Evolutionary conservation across 2,113 vertebrate species (phyloP).

Genomic region (Hassar affinis): DNA sequence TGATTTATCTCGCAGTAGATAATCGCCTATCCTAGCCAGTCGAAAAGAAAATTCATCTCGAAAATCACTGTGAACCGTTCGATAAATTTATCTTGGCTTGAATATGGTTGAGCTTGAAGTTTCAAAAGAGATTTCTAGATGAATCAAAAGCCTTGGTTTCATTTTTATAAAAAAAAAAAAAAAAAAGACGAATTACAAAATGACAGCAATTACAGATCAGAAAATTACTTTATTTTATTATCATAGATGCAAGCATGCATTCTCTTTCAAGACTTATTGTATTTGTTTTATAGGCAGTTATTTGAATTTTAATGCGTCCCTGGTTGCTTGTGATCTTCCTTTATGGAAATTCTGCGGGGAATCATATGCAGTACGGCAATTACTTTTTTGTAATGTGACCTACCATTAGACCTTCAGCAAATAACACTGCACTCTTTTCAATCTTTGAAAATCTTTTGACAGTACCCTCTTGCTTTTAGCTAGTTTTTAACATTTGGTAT

Average conservation of each 20-base stretch:
- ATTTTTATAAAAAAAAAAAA: background rate
- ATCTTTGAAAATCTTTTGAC: background rate
- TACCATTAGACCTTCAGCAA: background rate
- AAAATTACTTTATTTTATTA: background rate
- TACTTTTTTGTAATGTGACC: background rate
- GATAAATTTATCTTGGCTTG: background rate
- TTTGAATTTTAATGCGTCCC: background rate
- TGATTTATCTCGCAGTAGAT: constrained; percentile 18
- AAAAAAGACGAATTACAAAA: background rate
- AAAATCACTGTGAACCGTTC: background rate
- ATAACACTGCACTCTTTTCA: background rate
- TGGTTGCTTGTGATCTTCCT: background rate
- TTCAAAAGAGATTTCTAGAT: background rate
- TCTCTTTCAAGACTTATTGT: background rate
- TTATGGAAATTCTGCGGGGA: background rate
- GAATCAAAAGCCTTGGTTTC: background rate
- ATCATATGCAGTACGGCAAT: too few species aligned
- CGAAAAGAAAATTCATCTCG: background rate
- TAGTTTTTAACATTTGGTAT: too few species aligned
- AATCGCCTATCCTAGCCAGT: background rate
- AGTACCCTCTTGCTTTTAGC: too few species aligned
- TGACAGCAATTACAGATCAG: background rate
- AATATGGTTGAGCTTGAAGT: background rate
- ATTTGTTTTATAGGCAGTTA: background rate
- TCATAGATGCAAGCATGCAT: background rate